A percentile compares a stretch with the other conserved stretches of the same genome.
phyloP scores from a whole-genome alignment of 2,797 vertebrate genomes.

The Sphenodon punctatus region DNA sequence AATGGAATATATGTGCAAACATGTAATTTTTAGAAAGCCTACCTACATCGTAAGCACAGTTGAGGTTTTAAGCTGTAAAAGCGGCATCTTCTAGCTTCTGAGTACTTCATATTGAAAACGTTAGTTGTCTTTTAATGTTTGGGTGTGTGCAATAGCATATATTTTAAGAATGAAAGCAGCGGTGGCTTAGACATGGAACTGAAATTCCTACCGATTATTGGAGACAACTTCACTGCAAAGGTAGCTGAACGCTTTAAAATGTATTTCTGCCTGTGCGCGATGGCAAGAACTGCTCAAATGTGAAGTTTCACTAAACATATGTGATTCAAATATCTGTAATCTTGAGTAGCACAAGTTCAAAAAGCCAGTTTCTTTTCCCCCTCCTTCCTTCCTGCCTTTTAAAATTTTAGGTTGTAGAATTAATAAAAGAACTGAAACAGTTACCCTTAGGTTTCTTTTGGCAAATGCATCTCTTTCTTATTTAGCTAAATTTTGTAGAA shows the following conservation, averaged over 20 bases:
- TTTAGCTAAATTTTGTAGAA: neutral
- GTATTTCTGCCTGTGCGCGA: no score
- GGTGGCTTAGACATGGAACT: neutral
- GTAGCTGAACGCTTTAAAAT: no score
- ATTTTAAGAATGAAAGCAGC: neutral
- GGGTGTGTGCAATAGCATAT: neutral
- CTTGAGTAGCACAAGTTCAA: neutral
- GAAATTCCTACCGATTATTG: neutral
- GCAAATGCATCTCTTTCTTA: neutral
- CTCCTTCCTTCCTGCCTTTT: no score
- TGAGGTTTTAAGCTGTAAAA: no score
- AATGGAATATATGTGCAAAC: no score
- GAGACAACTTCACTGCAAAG: neutral
- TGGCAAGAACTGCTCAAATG: no score
- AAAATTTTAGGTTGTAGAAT: no score
- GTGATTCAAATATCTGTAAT: neutral
- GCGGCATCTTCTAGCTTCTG: neutral
- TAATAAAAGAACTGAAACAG: no score
- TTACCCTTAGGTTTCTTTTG: neutral
- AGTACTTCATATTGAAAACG: neutral
- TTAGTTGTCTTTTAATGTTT: neutral
- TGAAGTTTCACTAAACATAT: no score
- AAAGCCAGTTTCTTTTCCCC: neutral
- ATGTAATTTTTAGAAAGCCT: no score
- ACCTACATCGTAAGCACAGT: no score